These are phyloP conservation scores for Odocoileus hemionus DNA, from an alignment of 2,113 vertebrate species.

Conservation along the genomic window DNA sequence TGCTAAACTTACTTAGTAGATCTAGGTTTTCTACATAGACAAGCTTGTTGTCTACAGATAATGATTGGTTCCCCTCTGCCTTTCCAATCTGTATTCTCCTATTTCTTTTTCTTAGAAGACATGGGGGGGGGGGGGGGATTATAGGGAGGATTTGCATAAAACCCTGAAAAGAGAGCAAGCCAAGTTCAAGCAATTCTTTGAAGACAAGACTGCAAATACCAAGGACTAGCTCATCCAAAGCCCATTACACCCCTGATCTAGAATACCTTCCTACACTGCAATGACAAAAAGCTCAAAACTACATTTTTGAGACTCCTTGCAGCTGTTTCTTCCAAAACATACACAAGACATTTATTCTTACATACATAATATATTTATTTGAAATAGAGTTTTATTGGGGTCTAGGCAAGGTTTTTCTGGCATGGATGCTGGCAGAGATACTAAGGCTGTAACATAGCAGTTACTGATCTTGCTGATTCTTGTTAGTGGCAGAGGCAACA, in stretches of 20 bases:
- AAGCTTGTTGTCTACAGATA: neutral
- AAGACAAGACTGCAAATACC: neutral
- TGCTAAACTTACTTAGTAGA: neutral
- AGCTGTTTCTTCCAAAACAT: neutral
- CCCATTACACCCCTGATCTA: neutral
- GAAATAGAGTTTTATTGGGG: neutral
- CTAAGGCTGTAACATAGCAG: neutral
- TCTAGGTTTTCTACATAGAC: neutral
- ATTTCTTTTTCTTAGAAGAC: neutral
- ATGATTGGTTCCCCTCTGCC: neutral
- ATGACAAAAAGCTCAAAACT: neutral
- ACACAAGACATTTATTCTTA: neutral
- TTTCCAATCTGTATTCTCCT: neutral
- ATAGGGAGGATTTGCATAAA: rapidly evolving
- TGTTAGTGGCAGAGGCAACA: neutral
- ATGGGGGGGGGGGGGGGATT: rapidly evolving
- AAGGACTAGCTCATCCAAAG: neutral
- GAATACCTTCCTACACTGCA: neutral
- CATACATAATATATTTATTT: neutral
- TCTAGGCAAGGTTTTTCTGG: neutral
- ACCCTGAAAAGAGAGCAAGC: neutral
- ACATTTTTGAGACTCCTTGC: neutral
- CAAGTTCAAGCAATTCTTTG: neutral
- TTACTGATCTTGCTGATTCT: neutral
- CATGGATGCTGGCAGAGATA: neutral